Evolutionary conservation across 1,140 invertebrate genomes (phyloP).

Genomic region (Trissolcus basalis): DNA sequence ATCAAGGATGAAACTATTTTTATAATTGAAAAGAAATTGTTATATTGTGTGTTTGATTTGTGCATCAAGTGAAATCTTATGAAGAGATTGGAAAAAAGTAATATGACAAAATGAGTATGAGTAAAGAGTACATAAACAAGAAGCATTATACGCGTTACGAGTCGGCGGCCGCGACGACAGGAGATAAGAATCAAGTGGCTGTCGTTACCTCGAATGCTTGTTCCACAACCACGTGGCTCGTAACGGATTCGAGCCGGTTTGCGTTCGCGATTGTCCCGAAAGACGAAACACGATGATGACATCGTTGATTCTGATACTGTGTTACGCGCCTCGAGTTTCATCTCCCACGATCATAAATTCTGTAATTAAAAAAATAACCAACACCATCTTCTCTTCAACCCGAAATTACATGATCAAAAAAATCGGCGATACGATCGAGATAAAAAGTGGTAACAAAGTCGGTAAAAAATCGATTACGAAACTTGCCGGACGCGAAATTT

Average conservation of each 20-base stretch:
- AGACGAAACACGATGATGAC: conserved; percentile 46
- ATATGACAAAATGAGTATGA: conserved; percentile 22
- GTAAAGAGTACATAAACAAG: conserved; percentile 26
- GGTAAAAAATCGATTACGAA: too few species aligned
- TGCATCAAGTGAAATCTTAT: too few species aligned
- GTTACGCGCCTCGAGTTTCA: conserved; percentile 15
- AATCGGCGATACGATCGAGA: too few species aligned
- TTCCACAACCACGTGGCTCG: conserved; percentile 51
- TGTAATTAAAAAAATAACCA: background rate
- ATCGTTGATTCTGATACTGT: conserved; percentile 35
- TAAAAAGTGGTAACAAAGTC: too few species aligned
- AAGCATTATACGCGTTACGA: conserved; percentile 45
- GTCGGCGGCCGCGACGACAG: conserved; percentile 53
- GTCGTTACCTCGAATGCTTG: conserved; percentile 55
- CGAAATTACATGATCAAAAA: background rate
- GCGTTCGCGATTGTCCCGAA: conserved; percentile 35
- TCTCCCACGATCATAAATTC: background rate
- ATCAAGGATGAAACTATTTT: too few species aligned
- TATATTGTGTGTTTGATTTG: too few species aligned
- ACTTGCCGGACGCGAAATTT: too few species aligned
- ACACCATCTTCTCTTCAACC: background rate
- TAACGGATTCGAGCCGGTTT: conserved; percentile 45
- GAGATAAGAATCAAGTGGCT: conserved; percentile 58
- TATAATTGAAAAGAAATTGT: too few species aligned
- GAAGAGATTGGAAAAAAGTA: background rate